These are phyloP conservation scores for Opisthocomus hoazin DNA, from an alignment of 2,113 vertebrate species.

Conservation along the genomic window DNA sequence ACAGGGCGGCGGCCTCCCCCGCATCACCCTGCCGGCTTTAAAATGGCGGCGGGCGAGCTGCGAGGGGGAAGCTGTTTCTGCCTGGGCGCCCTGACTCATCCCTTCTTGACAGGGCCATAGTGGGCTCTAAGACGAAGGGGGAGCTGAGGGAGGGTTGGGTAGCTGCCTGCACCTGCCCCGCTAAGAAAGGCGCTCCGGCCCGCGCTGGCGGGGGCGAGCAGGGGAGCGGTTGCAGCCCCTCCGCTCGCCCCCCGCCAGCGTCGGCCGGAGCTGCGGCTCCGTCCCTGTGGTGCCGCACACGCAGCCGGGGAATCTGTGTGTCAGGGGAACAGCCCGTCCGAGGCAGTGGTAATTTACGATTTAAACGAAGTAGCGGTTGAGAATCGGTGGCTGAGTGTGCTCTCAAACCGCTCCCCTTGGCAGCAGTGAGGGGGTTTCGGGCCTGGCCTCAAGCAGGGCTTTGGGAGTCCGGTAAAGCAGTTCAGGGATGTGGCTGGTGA, in stretches of 20 bases:
- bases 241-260: accelerated
- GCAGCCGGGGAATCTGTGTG: accelerated
- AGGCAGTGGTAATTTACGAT: not conserved
- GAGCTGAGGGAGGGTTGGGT: accelerated
- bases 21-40: accelerated
- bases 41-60: not conserved
- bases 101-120: accelerated
- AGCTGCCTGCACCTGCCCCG: not conserved
- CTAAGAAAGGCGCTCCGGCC: accelerated
- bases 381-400: not conserved
- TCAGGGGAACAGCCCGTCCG: too few species aligned
- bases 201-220: too few species aligned
- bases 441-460: not conserved
- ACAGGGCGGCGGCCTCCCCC: not conserved
- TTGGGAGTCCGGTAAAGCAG: accelerated
- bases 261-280: accelerated
- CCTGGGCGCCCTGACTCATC: accelerated
- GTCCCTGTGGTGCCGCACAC: accelerated
- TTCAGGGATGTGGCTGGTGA: not conserved
- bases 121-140: accelerated
- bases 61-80: accelerated
- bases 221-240: too few species aligned
- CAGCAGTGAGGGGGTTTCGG: not conserved
- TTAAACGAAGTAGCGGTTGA: not conserved
- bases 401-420: not conserved